A percentile compares a stretch with the other conserved stretches of the same genome.
phyloP scores from a whole-genome alignment of 2,797 vertebrate genomes.

The Lindbergichthys nudifrons region DNA sequence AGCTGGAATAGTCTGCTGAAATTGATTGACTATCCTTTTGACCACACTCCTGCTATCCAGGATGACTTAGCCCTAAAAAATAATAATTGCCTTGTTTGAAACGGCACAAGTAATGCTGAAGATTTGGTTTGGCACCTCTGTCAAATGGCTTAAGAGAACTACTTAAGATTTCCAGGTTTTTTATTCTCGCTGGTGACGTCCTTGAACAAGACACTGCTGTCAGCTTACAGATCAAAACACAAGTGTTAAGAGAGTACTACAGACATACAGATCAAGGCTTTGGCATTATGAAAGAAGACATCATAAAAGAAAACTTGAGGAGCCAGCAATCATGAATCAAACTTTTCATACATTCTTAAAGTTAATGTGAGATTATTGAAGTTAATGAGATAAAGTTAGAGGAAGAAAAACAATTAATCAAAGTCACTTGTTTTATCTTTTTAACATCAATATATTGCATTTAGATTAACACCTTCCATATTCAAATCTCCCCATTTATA shows the following conservation, averaged over 20 bases:
- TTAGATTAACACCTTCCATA: neutral
- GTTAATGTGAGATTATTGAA: neutral
- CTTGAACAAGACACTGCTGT: constrained; percentile 55
- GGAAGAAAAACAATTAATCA: neutral
- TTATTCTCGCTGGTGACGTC: constrained; percentile 50
- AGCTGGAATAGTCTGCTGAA: constrained; percentile 1
- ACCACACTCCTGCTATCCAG: constrained; percentile 18
- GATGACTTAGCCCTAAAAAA: constrained; percentile 20
- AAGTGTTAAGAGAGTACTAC: constrained; percentile 45
- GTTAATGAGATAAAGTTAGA: neutral
- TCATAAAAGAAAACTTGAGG: neutral
- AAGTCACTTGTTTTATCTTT: neutral
- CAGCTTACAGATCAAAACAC: constrained; percentile 54
- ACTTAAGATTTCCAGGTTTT: constrained; percentile 62
- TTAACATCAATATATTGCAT: neutral
- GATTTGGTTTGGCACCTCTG: constrained; percentile 56
- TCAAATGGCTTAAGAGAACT: constrained; percentile 46
- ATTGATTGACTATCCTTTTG: constrained; percentile 29
- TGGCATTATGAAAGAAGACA: constrained; percentile 24
- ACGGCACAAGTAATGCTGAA: constrained; percentile 59
- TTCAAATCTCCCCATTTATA: neutral
- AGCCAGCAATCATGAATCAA: neutral
- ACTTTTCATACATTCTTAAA: neutral
- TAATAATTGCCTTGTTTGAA: constrained; percentile 37
- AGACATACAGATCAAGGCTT: constrained; percentile 47